A percentile compares a stretch with the other conserved stretches of the same genome.
Evolutionary conservation across 2,888 invertebrate species (phyloP).

Genomic region (Zaprionus bogoriensis): DNA sequence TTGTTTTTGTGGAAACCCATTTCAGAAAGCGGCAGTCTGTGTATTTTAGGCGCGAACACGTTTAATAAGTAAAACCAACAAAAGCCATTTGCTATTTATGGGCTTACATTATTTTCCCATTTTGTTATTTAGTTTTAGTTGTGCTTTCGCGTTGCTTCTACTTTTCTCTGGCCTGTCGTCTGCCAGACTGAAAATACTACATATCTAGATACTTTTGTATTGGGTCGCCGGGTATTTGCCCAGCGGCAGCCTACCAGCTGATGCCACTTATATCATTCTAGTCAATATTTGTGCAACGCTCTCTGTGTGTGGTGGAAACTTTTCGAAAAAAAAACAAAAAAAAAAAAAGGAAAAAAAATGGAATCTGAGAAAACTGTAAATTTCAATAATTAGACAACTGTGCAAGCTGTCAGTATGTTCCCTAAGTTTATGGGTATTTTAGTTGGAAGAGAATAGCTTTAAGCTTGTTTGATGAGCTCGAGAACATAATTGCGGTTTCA

Average conservation of each 20-base stretch:
- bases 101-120: conserved; percentile 32
- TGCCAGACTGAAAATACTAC: neutral
- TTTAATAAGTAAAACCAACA: conserved; percentile 30
- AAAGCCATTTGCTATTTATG: conserved; percentile 26
- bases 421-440: no score
- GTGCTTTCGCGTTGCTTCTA: conserved; percentile 3
- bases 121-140: conserved; percentile 18
- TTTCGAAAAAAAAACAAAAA: conserved; percentile 12
- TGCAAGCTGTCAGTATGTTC: conserved; percentile 20
- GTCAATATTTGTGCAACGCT: conserved; percentile 58
- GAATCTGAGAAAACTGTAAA: conserved; percentile 43
- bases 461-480: neutral
- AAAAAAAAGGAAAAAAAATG: conserved; percentile 19
- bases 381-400: conserved; percentile 50
- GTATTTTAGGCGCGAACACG: conserved; percentile 16
- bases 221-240: conserved; percentile 18
- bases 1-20: neutral
- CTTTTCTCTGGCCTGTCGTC: neutral
- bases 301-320: conserved; percentile 24
- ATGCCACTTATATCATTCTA: conserved; percentile 21
- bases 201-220: no score
- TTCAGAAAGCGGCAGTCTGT: neutral
- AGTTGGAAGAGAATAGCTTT: no score
- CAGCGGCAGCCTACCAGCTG: conserved; percentile 38
- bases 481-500: neutral